phyloP scores from a whole-genome alignment of 2,888 invertebrate genomes.

The Meganola albula region DNA sequence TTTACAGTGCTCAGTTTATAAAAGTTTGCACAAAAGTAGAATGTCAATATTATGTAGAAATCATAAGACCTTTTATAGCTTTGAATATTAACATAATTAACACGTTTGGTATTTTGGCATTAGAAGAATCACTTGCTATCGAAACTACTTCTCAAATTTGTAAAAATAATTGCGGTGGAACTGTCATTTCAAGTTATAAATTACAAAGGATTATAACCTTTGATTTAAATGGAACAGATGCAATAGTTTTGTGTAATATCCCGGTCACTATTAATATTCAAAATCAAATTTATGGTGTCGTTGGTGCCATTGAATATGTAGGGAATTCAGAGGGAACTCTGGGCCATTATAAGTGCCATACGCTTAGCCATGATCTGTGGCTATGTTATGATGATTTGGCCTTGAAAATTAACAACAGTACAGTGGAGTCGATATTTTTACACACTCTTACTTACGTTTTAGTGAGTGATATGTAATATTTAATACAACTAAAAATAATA shows the following conservation, averaged over 20 bases:
- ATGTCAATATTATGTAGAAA: constrained; percentile 10
- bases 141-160: constrained; percentile 12
- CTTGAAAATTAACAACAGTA: constrained; percentile 14
- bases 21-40: constrained; percentile 10
- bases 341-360: constrained; percentile 15
- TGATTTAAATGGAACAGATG: constrained; percentile 14
- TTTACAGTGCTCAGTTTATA: constrained; percentile 12
- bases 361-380: constrained; percentile 14
- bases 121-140: constrained; percentile 13
- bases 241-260: constrained; percentile 14
- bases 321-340: constrained; percentile 12
- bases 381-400: constrained; percentile 14
- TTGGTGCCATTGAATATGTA: constrained; percentile 13
- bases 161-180: constrained; percentile 12
- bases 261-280: constrained; percentile 15
- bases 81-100: constrained; percentile 13
- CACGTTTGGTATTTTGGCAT: constrained; percentile 11
- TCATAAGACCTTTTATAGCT: constrained; percentile 11
- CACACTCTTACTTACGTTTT: constrained; percentile 13
- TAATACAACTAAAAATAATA: constrained; percentile 11
- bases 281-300: constrained; percentile 12
- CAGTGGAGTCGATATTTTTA: constrained; percentile 11
- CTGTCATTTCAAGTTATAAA: constrained; percentile 11
- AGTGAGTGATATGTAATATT: constrained; percentile 11
- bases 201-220: constrained; percentile 12